Base-by-base conservation (phyloP, 2,797 vertebrate species). In the Rhinatrema bivittatum region DNA sequence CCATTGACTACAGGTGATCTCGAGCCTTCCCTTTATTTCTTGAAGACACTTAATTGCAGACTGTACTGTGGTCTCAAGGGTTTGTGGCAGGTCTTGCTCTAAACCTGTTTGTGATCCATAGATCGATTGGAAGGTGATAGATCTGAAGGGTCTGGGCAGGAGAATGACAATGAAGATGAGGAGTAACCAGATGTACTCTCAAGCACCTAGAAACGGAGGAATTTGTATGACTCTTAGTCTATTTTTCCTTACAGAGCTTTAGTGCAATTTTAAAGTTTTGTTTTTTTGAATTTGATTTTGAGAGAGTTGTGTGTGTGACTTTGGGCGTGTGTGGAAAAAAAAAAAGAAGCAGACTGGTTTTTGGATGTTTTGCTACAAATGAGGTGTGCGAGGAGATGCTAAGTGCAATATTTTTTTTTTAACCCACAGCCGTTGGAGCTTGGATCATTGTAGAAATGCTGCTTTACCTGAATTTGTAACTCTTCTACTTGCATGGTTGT, bases 341-440 rank as follows among this genome's bases (percentile, higher is more conserved):
- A 65, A 73, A 70, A 74, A 65, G 34, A 72, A 76, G 62, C 66
- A 74, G 65, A 74, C 73, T 58, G 60, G 81, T 76, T 74, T 74
- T 56, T 70, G 76, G 70, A 73, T 55, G 42, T 79, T 72, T 70
- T 76, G 65, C 72, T 43, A 29, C 68, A 69, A 74, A 60, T 49
- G 81, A 73, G 65, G 78, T 79, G 81, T 79, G 86, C 82, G 85
- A 74, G 75, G 84, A 82, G 72, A 78, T 76, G 81, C 81, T 64
- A 90, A 87, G 91, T 96, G 93, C 93, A 96, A 94, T 96, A 91
- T 88, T 85, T 72, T 81, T n/a, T n/a, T 75, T 88, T 83, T 87
- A 72, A 67, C 78, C 76, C 82, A 79, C 74, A 70, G 67, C 81
- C 42, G 59, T 68, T 77, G 80, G 85, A 79, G 75, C 74, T 85